Percentiles rank a stretch among this genome's conserved stretches.
These are phyloP conservation scores for Penaeus japonicus DNA, from an alignment of 1,140 invertebrate genomes.

Conservation along the genomic window DNA sequence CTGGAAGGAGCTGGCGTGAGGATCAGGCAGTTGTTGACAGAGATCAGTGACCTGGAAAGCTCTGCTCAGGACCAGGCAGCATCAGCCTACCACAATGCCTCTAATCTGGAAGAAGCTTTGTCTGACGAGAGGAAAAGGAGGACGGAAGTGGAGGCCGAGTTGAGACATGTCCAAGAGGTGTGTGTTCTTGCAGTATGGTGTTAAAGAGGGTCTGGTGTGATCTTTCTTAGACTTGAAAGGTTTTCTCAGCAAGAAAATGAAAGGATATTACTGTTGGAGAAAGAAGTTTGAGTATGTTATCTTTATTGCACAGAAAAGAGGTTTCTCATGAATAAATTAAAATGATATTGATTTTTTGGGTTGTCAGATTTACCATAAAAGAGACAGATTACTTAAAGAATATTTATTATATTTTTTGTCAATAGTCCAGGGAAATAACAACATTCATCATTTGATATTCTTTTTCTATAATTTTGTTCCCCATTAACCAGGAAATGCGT, in stretches of 20 bases:
- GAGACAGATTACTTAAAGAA: no score
- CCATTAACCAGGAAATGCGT: slow-evolving; percentile 67
- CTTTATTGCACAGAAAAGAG: not conserved
- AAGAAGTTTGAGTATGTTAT: no score
- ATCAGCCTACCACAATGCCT: slow-evolving; percentile 58
- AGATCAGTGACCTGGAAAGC: slow-evolving; percentile 68
- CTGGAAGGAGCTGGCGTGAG: slow-evolving; percentile 69
- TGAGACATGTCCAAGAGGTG: slow-evolving; percentile 43
- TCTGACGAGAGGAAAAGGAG: slow-evolving; percentile 25
- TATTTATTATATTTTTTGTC: no score
- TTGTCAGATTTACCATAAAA: no score
- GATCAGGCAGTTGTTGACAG: slow-evolving; percentile 68
- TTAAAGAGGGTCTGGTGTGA: no score
- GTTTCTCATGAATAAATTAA: not conserved
- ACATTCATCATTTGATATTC: no score
- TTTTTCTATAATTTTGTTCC: no score
- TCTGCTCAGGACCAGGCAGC: slow-evolving; percentile 64
- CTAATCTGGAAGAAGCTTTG: slow-evolving; percentile 27
- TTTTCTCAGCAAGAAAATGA: no score
- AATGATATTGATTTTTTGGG: no score
- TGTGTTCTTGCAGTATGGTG: not conserved
- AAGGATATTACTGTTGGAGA: no score
- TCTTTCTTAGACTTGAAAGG: no score
- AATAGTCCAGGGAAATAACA: no score
- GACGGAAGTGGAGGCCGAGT: slow-evolving; percentile 23